Base-by-base conservation (phyloP, 2,888 invertebrate genomes). In the Chaetoderma sp. region DNA sequence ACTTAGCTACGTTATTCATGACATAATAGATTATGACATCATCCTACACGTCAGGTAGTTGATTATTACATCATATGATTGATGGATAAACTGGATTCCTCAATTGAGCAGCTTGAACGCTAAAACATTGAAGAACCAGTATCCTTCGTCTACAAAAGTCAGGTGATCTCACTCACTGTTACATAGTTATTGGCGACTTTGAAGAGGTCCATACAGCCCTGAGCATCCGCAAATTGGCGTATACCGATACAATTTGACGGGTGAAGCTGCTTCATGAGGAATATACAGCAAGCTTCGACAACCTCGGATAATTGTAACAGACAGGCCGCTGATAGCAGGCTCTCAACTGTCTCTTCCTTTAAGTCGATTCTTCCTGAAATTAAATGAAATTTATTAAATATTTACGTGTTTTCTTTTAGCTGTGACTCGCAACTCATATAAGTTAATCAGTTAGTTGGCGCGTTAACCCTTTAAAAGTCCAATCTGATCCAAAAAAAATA, bases 221-320 rank as follows among this genome's bases (percentile, higher is more conserved):
- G 95, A 77, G 80, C 89, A 83, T 96, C 96, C 47, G 96, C 96
- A 88, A 97, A 97, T 84, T 95, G 81, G 33, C 94, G 91, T 83
- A 97, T 96, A 25, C 96, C 96, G 73, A 97, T 90, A 87, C 96
- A 96, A 87, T 97, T 97, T 79, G 95, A 95, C 0, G 96, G 96
- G 87, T 95, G 94, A 60, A 95, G 89, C 85, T 96, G 96, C 80
- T 94, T 93, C 80, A 92, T 92, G 60, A 97, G 89, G 87, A 95
- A 97, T 79, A 91, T 90, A 80, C 95, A 95, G 84, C 96, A 96
- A 33, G 95, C 95, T 77, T 92, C 93, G 45, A 94, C 93, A 42
- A 96, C 95, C 75, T 94, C 92, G 1, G 84, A 80, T 64, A 97
- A 88, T 86, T 96, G 95, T 67, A 97, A 90, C 60, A 96, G 89